phyloP scores from a whole-genome alignment of 2,113 vertebrate genomes.

The Meleagris gallopavo region DNA sequence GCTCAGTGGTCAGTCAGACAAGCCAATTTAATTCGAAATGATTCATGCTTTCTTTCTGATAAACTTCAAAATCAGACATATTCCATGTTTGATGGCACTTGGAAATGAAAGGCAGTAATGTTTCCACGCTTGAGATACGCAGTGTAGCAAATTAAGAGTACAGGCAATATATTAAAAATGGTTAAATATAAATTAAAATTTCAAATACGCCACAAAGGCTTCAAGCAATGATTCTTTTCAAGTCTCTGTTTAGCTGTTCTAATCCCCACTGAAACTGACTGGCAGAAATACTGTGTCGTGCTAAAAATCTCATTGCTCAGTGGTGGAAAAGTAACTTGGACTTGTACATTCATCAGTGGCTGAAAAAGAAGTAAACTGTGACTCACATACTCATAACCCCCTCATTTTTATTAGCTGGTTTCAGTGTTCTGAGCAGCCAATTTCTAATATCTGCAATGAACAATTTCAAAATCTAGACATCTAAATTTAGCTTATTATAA shows the following conservation, averaged over 20 bases:
- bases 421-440: background rate
- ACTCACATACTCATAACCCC: background rate
- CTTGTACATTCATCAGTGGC: background rate
- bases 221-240: constrained; percentile 52
- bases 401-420: background rate
- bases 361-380: background rate
- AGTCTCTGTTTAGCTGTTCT: constrained; percentile 61
- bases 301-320: constrained; percentile 1
- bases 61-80: background rate
- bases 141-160: constrained; percentile 24
- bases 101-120: background rate
- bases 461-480: background rate
- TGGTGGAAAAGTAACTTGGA: background rate
- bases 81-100: background rate
- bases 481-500: background rate
- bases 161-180: constrained; percentile 35
- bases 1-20: background rate
- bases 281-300: background rate
- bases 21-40: background rate
- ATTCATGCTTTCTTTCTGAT: background rate
- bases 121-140: constrained; percentile 1
- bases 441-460: background rate
- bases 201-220: constrained; percentile 29
- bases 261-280: constrained; percentile 33
- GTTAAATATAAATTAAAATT: constrained; percentile 60